Evolutionary conservation across 92 coral and sea anemone genomes (phyloP), one percentile per base, ranked within the genome.

Genomic region (Porites evermanni): DNA sequence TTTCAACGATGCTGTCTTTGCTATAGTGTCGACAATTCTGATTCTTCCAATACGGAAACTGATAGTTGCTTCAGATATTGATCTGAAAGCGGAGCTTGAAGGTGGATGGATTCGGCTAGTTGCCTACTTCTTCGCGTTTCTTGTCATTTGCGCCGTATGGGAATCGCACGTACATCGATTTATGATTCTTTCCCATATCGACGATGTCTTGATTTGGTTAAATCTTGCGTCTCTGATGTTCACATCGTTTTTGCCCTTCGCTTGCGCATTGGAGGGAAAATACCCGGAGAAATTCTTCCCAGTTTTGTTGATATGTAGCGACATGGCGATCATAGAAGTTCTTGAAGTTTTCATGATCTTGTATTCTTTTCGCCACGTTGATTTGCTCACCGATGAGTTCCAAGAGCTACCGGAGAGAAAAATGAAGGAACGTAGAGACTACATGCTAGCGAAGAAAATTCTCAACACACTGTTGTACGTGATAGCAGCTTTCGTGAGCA

Each of bases 1-100:
- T 72, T 97, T 95, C 88, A 97, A 94, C 68, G 99, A 97, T 79
- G 99, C 99, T 7, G 94, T 97, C 53, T 95, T 93, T 66, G 91
- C 99, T 7, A 97, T 97, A 65, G 99, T 95, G n/a, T 97, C 98
- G 23, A 97, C 99, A 20, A 97, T 97, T 64, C 82, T 97, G 44
- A 93, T 97, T 65, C 92, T 97, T 44, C 99, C 99, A 13, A 88
- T 95, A 24, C 92, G 98, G 56, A 93, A 90, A 72, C 88, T 93
- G 29, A 85, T 81, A 60, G 75, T 72, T 8, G 61, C 59, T 60
- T 86, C 59, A 8, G 67, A 51, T n/a, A 50, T 54, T 56, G 81
- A 86, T 18, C 92, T 97, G 0, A 88, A 64, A 68, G 90, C 93
- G 16, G 91, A 95, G 44, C 77, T 97, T 80, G 85, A 67, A 14